phyloP scores from a whole-genome alignment of 2,888 invertebrate species.

The Acanthosepion esculentum region DNA sequence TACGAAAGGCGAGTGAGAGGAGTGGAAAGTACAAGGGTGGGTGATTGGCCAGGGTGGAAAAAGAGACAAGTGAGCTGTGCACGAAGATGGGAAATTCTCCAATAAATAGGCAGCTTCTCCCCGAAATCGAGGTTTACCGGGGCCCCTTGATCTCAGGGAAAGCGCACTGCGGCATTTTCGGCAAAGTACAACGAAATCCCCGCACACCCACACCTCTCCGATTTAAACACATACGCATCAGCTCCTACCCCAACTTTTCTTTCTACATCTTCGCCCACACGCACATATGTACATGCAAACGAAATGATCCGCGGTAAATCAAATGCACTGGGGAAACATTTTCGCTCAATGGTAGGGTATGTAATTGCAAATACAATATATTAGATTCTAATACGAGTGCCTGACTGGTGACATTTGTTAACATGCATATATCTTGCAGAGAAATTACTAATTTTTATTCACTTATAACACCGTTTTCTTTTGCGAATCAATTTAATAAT shows the following conservation, averaged over 20 bases:
- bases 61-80: too few relatives aligned
- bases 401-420: too few relatives aligned
- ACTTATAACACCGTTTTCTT: too few relatives aligned
- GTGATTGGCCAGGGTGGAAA: not conserved
- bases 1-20: not conserved
- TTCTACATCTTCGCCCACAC: not conserved
- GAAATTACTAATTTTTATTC: too few relatives aligned
- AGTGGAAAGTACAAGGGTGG: not conserved
- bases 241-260: not conserved
- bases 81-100: not conserved
- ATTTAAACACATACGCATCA: not conserved
- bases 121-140: not conserved
- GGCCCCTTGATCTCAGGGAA: not conserved
- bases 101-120: constrained; percentile 8
- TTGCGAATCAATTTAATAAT: too few relatives aligned
- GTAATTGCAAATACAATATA: too few relatives aligned
- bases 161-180: constrained; percentile 33
- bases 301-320: not conserved
- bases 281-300: not conserved
- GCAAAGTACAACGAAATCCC: not conserved
- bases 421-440: too few relatives aligned
- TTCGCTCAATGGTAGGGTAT: too few relatives aligned
- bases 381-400: too few relatives aligned
- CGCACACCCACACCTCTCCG: not conserved
- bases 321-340: not conserved